Percentiles rank a stretch among this genome's conserved stretches.
Conservation (phyloP, 2,888 invertebrate species). For the Apodemia mormo region DNA sequence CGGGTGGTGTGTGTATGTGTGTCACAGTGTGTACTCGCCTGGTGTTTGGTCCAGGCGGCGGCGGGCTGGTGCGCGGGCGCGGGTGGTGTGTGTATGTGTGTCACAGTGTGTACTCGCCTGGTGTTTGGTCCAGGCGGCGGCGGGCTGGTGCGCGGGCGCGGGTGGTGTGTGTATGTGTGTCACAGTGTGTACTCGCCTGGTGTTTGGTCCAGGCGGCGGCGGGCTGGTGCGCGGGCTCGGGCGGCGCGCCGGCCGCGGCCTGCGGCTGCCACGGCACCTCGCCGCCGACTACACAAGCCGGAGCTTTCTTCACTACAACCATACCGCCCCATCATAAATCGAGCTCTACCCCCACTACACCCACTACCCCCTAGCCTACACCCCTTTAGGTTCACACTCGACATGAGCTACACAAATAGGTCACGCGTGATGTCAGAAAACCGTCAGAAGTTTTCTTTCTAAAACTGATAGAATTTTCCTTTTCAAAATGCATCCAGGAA, state of each 20-base stretch:
- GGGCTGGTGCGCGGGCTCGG: slow-evolving; percentile 61
- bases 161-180: too few relatives aligned
- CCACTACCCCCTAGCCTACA: background rate
- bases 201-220: slow-evolving; percentile 86
- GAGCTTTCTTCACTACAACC: slow-evolving; percentile 80
- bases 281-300: slow-evolving; percentile 79
- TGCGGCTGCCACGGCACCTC: slow-evolving; percentile 82
- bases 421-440: background rate
- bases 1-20: too few relatives aligned
- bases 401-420: background rate
- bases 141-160: too few relatives aligned
- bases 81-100: too few relatives aligned
- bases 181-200: slow-evolving; percentile 81
- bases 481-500: too few relatives aligned
- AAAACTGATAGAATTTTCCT: too few relatives aligned
- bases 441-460: background rate
- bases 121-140: too few relatives aligned
- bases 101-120: too few relatives aligned
- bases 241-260: slow-evolving; percentile 67
- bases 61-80: too few relatives aligned
- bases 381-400: background rate
- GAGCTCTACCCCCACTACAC: background rate
- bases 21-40: too few relatives aligned
- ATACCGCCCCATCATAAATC: slow-evolving; percentile 42
- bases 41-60: too few relatives aligned